Conservation (phyloP, 1,140 invertebrate species). For the Ceratoteleas bidentatus region DNA sequence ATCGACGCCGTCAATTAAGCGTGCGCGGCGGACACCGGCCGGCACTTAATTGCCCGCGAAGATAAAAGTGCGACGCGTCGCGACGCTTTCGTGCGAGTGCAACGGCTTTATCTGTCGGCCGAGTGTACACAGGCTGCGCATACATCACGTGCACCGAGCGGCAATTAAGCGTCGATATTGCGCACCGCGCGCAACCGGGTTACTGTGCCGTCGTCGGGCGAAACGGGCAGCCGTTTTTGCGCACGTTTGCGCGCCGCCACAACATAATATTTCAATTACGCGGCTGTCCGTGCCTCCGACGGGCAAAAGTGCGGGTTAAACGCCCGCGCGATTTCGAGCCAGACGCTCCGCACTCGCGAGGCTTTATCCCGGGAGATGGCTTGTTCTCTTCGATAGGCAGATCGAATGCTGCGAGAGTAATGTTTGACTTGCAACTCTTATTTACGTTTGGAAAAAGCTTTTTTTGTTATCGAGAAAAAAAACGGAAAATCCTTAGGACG, state of each 20-base stretch:
- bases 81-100: constrained; percentile 28
- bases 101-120: constrained; percentile 60
- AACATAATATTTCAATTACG: constrained; percentile 64
- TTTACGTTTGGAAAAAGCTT: too few relatives aligned
- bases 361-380: too few relatives aligned
- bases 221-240: constrained; percentile 27
- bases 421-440: too few relatives aligned
- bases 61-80: constrained; percentile 34
- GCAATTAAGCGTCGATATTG: constrained; percentile 67
- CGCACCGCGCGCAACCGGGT: constrained; percentile 51
- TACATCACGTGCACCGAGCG: constrained; percentile 57
- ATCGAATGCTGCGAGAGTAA: too few relatives aligned
- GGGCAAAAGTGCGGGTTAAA: constrained; percentile 8
- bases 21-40: neutral
- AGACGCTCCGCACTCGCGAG: too few relatives aligned
- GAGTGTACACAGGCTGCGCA: constrained; percentile 50
- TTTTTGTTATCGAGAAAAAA: too few relatives aligned
- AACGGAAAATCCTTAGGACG: too few relatives aligned
- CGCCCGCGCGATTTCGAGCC: constrained; percentile 17
- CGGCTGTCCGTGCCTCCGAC: constrained; percentile 39
- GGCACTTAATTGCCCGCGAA: constrained; percentile 21
- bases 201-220: constrained; percentile 57
- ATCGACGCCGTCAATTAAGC: constrained; percentile 16
- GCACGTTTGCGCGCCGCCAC: constrained; percentile 36
- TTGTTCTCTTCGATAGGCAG: too few relatives aligned